phyloP scores from a whole-genome alignment of 30 jellyfish, hydroid and myxozoan species.

The Hydractinia symbiolongicarpus region DNA sequence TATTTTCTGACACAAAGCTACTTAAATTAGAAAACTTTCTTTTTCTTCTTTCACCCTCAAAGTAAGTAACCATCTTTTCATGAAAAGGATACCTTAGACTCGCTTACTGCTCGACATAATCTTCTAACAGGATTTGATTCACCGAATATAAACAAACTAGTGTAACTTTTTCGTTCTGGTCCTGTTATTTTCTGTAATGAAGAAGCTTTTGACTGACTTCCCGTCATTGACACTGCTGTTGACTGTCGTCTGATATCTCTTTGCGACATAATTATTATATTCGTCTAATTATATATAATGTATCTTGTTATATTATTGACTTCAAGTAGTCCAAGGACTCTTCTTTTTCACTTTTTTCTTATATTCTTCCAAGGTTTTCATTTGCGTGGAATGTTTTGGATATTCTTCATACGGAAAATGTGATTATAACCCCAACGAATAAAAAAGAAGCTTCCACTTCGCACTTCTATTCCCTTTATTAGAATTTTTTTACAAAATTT shows the following conservation, averaged over 20 bases:
- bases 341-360: constrained; percentile 3
- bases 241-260: constrained; percentile 1
- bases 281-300: not conserved
- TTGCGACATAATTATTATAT: not conserved
- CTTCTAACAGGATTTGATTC: constrained; percentile 7
- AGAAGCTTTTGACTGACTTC: not conserved
- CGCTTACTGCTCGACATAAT: constrained; percentile 16
- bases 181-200: constrained; percentile 19
- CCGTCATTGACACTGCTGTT: not conserved
- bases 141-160: not conserved
- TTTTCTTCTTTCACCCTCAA: no score
- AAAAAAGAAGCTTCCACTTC: not conserved
- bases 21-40: no score
- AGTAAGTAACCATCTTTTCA: no score
- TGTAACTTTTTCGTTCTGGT: constrained; percentile 8
- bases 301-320: not conserved
- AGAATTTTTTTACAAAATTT: not conserved
- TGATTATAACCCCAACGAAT: not conserved
- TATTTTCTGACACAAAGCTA: no score
- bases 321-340: not conserved
- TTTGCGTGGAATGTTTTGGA: not conserved
- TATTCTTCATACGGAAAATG: not conserved
- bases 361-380: not conserved
- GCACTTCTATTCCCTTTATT: not conserved
- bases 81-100: not conserved